These are phyloP conservation scores for Harlomillsia oculata DNA, from an alignment of 1,140 invertebrate genomes.

Conservation along the genomic window DNA sequence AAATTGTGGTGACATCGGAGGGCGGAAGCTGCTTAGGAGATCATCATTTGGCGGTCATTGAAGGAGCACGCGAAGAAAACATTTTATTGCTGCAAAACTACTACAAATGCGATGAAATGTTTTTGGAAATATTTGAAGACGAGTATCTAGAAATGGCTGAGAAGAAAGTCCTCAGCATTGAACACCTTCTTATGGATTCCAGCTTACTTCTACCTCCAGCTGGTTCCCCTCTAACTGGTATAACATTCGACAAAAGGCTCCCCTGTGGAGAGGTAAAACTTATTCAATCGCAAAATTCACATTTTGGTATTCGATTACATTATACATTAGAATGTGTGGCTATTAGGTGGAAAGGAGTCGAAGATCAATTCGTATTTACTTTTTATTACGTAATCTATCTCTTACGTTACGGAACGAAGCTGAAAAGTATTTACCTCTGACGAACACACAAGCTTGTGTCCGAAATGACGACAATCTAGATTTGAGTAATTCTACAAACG, in stretches of 20 bases:
- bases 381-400: conserved; percentile 76
- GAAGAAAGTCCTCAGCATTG: conserved; percentile 69
- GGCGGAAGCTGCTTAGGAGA: conserved; percentile 49
- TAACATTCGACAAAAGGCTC: conserved; percentile 84
- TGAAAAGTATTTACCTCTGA: conserved; percentile 83
- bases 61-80: conserved; percentile 73
- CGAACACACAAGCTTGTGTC: conserved; percentile 76
- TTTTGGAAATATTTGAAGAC: conserved; percentile 98
- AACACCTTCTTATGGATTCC: conserved; percentile 92
- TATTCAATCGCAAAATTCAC: not conserved
- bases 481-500: conserved; percentile 58
- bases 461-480: conserved; percentile 86
- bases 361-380: conserved; percentile 87
- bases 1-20: conserved; percentile 45
- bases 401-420: conserved; percentile 66
- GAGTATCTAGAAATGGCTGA: conserved; percentile 87
- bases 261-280: conserved; percentile 80
- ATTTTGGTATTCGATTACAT: conserved; percentile 12
- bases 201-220: conserved; percentile 89
- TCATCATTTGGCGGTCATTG: conserved; percentile 57
- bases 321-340: conserved; percentile 46
- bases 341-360: conserved; percentile 78
- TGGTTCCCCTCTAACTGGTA: conserved; percentile 91
- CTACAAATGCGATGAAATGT: conserved; percentile 97
- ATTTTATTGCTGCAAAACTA: conserved; percentile 79